Evolutionary conservation across 2,113 vertebrate genomes (phyloP).

Genomic region (Megatriorchis doriae): DNA sequence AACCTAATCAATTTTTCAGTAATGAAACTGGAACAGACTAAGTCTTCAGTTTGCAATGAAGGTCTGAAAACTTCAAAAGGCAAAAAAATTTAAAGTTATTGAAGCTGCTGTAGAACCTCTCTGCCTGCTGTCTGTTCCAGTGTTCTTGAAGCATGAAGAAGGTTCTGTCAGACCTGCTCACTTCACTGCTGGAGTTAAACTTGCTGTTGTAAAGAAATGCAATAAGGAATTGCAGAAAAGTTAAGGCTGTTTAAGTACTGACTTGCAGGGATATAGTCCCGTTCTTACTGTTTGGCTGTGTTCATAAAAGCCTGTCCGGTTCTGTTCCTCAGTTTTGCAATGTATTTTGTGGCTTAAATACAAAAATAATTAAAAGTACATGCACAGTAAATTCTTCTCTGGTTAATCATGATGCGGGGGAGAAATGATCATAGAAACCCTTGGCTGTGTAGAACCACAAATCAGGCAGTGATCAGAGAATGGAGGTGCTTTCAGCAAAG

Average conservation of each 20-base stretch:
- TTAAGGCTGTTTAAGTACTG: not conserved
- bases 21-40: not conserved
- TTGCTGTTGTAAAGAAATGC: not conserved
- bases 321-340: not conserved
- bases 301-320: not conserved
- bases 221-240: not conserved
- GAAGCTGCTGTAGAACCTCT: not conserved
- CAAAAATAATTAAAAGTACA: not conserved
- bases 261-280: not conserved
- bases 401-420: rapidly evolving
- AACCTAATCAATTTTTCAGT: not conserved
- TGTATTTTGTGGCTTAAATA: not conserved
- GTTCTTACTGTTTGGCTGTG: not conserved
- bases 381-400: not conserved
- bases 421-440: not conserved
- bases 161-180: not conserved
- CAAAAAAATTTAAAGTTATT: not conserved
- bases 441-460: not conserved
- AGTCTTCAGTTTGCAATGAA: not conserved
- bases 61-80: not conserved
- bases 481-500: not conserved
- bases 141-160: not conserved
- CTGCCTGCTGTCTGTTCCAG: not conserved
- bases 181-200: not conserved
- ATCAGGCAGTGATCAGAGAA: not conserved